A percentile compares a stretch with the other conserved stretches of the same genome.
These are phyloP conservation scores for Drosophila micromelanica DNA, from an alignment of 1,140 invertebrate species.

Conservation along the genomic window DNA sequence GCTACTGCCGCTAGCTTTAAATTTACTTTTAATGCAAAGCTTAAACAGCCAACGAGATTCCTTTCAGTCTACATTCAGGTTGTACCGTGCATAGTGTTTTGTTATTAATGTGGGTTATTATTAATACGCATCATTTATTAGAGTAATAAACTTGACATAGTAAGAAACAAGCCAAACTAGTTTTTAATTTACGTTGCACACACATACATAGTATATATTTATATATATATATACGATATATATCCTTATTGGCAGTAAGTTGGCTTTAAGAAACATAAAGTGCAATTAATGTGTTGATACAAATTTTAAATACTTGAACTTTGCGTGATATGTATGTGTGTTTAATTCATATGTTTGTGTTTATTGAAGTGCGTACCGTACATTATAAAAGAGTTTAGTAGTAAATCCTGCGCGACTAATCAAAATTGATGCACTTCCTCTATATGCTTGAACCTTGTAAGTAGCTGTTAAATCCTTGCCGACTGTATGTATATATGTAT, in stretches of 20 bases:
- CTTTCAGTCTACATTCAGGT: conserved; percentile 37
- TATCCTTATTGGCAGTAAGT: too few species aligned
- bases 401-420: background rate
- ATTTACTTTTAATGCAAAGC: conserved; percentile 37
- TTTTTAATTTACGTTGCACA: background rate
- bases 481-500: background rate
- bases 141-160: conserved; percentile 9
- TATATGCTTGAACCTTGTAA: background rate
- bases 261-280: too few species aligned
- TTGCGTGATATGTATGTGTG: too few species aligned
- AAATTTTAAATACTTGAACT: too few species aligned
- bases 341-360: conserved; percentile 4
- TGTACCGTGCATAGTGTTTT: conserved; percentile 14
- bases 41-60: conserved; percentile 31
- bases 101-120: background rate
- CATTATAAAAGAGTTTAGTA: too few species aligned
- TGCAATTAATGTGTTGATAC: too few species aligned
- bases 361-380: background rate
- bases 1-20: conserved; percentile 31
- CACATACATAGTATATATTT: background rate
- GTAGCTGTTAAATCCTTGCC: background rate
- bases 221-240: too few species aligned
- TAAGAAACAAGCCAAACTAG: conserved; percentile 2
- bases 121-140: background rate
- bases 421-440: background rate